Evolutionary conservation across 2,888 invertebrate species (phyloP).

Genomic region (Selenia dentaria): DNA sequence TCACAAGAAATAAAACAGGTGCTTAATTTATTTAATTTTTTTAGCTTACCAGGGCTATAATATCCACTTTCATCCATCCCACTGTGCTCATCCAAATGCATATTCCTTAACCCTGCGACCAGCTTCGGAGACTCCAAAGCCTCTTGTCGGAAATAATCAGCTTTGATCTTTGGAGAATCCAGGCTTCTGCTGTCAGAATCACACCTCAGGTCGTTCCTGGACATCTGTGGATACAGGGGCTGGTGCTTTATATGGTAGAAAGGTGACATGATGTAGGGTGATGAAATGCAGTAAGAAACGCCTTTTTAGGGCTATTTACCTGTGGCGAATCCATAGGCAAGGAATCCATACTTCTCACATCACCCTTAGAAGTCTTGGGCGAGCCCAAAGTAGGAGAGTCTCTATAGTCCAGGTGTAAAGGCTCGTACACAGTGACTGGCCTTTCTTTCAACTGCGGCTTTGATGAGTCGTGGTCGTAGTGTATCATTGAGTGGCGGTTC

Average conservation of each 20-base stretch:
- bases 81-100: conserved; percentile 74
- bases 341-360: conserved; percentile 71
- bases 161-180: conserved; percentile 73
- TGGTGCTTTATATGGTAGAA: neutral
- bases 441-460: conserved; percentile 74
- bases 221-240: conserved; percentile 54
- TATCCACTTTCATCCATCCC: conserved; percentile 82
- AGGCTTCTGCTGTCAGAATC: conserved; percentile 73
- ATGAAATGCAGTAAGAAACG: no score
- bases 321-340: conserved; percentile 66
- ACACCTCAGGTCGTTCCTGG: conserved; percentile 67
- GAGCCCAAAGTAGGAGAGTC: conserved; percentile 72
- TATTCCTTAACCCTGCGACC: conserved; percentile 69
- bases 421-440: conserved; percentile 75
- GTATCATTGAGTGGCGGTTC: conserved; percentile 81
- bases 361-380: conserved; percentile 71
- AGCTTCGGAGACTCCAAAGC: conserved; percentile 71
- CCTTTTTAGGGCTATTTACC: neutral
- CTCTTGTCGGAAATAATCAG: conserved; percentile 69
- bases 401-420: conserved; percentile 72
- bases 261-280: neutral
- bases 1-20: no score
- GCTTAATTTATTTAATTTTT: no score
- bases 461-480: conserved; percentile 72
- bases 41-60: conserved; percentile 74